phyloP scores from a whole-genome alignment of 2,888 invertebrate genomes.

The Xanthia togata region DNA sequence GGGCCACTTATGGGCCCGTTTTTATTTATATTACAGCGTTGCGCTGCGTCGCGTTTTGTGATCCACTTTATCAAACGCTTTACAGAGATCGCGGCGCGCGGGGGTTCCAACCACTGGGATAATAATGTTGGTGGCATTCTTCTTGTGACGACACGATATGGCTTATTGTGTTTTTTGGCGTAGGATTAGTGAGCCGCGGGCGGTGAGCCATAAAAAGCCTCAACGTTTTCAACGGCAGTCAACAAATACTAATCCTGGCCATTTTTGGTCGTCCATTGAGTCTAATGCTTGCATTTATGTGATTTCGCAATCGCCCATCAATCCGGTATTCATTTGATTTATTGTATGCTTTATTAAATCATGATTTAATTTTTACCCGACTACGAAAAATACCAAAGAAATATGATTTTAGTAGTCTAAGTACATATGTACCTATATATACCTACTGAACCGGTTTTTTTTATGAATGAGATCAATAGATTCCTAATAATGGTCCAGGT shows the following conservation, averaged over 20 bases:
- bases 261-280: constrained; percentile 75
- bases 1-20: constrained; percentile 86
- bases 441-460: too few relatives aligned
- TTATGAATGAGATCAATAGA: too few relatives aligned
- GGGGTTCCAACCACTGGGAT: constrained; percentile 86
- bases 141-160: constrained; percentile 77
- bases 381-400: too few relatives aligned
- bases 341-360: constrained; percentile 27
- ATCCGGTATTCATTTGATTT: constrained; percentile 44
- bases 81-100: constrained; percentile 82
- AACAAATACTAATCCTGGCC: constrained; percentile 77
- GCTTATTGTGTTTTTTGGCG: constrained; percentile 88
- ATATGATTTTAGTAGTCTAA: too few relatives aligned
- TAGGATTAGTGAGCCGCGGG: constrained; percentile 84
- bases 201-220: constrained; percentile 82
- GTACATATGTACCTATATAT: too few relatives aligned
- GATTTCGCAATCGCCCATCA: constrained; percentile 57
- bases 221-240: constrained; percentile 75
- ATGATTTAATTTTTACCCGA: background rate
- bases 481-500: too few relatives aligned
- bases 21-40: constrained; percentile 87
- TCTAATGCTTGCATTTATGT: constrained; percentile 70
- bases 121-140: constrained; percentile 85
- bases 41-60: constrained; percentile 87
- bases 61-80: constrained; percentile 90